Base-by-base conservation (phyloP, 92 coral and sea anemone species). In the Zoanthus gigantus region DNA sequence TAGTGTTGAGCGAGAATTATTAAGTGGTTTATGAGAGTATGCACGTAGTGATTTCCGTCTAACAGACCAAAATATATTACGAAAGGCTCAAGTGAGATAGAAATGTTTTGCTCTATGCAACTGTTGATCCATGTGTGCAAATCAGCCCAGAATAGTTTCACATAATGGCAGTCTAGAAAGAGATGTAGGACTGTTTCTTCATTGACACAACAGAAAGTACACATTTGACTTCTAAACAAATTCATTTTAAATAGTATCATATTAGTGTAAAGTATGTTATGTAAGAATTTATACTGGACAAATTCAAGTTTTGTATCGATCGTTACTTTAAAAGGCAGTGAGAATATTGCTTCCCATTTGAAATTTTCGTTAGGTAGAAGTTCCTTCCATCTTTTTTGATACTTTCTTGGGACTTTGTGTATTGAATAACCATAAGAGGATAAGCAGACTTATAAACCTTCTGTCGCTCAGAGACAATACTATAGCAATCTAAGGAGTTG, bases 401-500 rank as follows among this genome's bases (percentile, higher is more conserved):
- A 18, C 72, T 0, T 28, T 67, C 17, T 73, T 12, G 77, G 56
- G 28, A 42, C 6, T 42, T 14, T 16, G 18, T 7, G 17, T 73
- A 4, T 42, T 28, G 23, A 18, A 54, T 73, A 4, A 73, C 28
- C 9, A 73, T 46, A 73, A 13, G 34, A 42, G 56, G 77, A 11
- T 73, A 73, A 28, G 12, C 54, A 45, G 78, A 72, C n/a, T 44
- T 73, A 0, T 54, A 73, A 8, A 16, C 30, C 46, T 13, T 72
- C 15, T 44, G 77, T 2, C 54, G 53, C 14, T 42, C 2, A 9
- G 44, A 74, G 7, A 74, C 30, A 1, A 74, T 13, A 3, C 58
- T 52, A 74, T 74, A 74, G 23, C 17, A 74, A 14, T 74, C 58
- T 28, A 74, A 74, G 53, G 14, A 74, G 28, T 28, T 74, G 32